These are phyloP conservation scores for Gnatocerus cornutus DNA, from an alignment of 2,888 invertebrate genomes.

Conservation along the genomic window DNA sequence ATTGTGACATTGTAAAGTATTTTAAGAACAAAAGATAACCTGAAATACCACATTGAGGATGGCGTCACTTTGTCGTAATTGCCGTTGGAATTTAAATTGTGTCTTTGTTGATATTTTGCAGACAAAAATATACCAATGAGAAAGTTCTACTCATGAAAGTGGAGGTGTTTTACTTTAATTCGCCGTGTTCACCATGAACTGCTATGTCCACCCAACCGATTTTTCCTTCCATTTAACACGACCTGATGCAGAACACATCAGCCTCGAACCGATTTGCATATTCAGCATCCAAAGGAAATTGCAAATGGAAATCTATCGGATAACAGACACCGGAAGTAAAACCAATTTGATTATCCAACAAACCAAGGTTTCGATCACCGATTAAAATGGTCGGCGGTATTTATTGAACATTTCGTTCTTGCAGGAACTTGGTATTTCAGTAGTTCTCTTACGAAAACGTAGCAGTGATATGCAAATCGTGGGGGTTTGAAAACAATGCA, in stretches of 20 bases:
- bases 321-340: constrained; percentile 8
- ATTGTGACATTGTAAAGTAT: constrained; percentile 8
- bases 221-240: constrained; percentile 18
- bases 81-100: too few relatives aligned
- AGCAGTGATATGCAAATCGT: constrained; percentile 4
- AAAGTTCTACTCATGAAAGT: too few relatives aligned
- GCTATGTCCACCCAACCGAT: not conserved
- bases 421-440: not conserved
- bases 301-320: constrained; percentile 2
- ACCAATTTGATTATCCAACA: constrained; percentile 1
- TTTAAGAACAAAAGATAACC: constrained; percentile 7
- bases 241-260: constrained; percentile 4
- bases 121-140: too few relatives aligned
- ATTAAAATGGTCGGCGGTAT: too few relatives aligned
- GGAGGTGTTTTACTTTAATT: too few relatives aligned
- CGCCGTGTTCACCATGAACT: too few relatives aligned
- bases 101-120: too few relatives aligned
- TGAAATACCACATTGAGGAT: not conserved
- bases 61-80: constrained; percentile 1
- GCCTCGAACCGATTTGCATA: constrained; percentile 4
- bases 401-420: too few relatives aligned
- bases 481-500: constrained; percentile 5
- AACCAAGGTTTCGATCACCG: not conserved
- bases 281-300: constrained; percentile 9
- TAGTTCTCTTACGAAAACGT: constrained; percentile 13